Evolutionary conservation across 2,113 vertebrate genomes (phyloP).

Genomic region (Pachycephala philippinensis): DNA sequence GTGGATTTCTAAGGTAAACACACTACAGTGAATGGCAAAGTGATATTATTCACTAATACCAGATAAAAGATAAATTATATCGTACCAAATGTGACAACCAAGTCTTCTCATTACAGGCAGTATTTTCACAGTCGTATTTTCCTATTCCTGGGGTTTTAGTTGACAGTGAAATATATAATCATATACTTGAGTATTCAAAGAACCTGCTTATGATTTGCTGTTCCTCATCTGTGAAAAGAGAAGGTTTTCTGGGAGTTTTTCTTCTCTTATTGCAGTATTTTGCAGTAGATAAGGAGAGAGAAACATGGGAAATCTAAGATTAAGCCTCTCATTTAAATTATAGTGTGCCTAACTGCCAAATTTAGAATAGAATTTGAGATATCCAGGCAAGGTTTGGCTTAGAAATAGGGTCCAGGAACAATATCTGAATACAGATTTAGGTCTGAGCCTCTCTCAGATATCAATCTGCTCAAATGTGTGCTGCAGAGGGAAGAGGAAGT

Average conservation of each 20-base stretch:
- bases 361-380: background rate
- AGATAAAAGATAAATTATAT: constrained; percentile 36
- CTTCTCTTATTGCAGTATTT: background rate
- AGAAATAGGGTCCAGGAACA: background rate
- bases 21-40: background rate
- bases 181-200: constrained; percentile 16
- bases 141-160: constrained; percentile 23
- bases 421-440: background rate
- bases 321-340: background rate
- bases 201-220: constrained; percentile 34
- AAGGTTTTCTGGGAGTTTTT: background rate
- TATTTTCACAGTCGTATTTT: constrained; percentile 48
- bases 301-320: constrained; percentile 13
- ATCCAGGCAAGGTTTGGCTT: background rate
- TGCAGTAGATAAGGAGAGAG: background rate
- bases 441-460: background rate
- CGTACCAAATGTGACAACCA: constrained; percentile 32
- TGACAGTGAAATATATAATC: constrained; percentile 40
- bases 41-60: background rate
- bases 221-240: background rate
- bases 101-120: constrained; percentile 28
- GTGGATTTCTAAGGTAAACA: background rate
- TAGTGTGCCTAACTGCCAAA: background rate
- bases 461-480: background rate
- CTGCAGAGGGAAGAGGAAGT: background rate